Conservation (phyloP, 1,140 invertebrate genomes). For the Drosophila pseudoananassae region DNA sequence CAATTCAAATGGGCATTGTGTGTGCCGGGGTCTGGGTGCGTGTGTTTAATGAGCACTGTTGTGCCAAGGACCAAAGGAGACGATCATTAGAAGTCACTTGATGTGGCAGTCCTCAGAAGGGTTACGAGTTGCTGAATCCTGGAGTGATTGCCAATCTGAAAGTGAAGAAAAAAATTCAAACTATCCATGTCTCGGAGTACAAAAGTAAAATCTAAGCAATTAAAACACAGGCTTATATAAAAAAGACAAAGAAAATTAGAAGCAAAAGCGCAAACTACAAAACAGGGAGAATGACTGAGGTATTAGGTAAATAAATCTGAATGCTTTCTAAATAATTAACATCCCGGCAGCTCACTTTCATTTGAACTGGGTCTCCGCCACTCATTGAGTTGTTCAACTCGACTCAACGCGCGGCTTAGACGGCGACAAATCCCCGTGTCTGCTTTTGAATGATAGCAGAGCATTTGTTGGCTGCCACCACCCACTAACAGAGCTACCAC, state of each 20-base stretch:
- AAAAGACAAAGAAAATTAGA: slow-evolving; percentile 17
- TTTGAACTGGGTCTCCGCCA: slow-evolving; percentile 49
- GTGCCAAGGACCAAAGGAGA: slow-evolving; percentile 12
- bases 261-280: slow-evolving; percentile 61
- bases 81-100: slow-evolving; percentile 71
- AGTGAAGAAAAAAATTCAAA: too few relatives aligned
- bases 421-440: slow-evolving; percentile 41
- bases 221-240: neutral
- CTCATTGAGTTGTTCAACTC: slow-evolving; percentile 75
- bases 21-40: slow-evolving; percentile 12
- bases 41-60: slow-evolving; percentile 69
- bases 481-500: neutral
- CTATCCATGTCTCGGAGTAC: too few relatives aligned
- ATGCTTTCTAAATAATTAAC: slow-evolving; percentile 83
- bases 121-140: slow-evolving; percentile 16
- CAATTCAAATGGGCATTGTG: slow-evolving; percentile 46
- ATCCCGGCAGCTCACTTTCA: slow-evolving; percentile 64
- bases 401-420: slow-evolving; percentile 44
- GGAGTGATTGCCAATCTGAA: neutral
- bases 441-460: slow-evolving; percentile 60
- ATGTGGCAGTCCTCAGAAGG: slow-evolving; percentile 27
- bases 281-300: slow-evolving; percentile 32
- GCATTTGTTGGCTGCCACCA: slow-evolving; percentile 54
- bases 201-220: neutral
- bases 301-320: slow-evolving; percentile 77